A percentile compares a stretch with the other conserved stretches of the same genome.
phyloP scores from a whole-genome alignment of 2,113 vertebrate genomes.

The Heptranchias perlo region DNA sequence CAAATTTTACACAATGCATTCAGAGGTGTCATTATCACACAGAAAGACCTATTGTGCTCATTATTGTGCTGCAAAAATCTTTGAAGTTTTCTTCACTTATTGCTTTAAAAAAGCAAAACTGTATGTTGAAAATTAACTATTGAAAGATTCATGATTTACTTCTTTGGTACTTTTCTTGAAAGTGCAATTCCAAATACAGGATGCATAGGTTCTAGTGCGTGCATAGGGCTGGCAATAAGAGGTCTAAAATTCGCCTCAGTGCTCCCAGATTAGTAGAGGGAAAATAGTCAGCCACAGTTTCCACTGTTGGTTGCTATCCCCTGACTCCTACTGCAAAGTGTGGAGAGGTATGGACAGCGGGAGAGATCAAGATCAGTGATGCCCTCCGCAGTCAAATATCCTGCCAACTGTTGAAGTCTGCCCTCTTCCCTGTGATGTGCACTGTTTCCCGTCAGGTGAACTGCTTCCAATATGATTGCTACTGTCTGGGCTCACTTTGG shows the following conservation, averaged over 20 bases:
- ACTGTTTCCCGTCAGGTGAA: background rate
- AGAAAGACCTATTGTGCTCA: background rate
- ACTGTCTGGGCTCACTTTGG: background rate
- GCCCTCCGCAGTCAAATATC: background rate
- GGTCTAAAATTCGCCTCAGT: background rate
- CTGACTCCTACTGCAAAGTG: background rate
- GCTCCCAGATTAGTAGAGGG: background rate
- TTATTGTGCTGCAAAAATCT: background rate
- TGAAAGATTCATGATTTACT: background rate
- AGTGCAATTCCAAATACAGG: background rate
- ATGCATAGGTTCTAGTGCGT: background rate
- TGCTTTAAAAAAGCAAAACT: background rate
- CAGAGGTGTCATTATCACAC: background rate
- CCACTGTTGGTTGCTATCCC: background rate
- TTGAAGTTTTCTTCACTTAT: background rate
- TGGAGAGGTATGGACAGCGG: background rate
- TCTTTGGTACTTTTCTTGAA: background rate
- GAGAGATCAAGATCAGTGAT: background rate
- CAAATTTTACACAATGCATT: background rate
- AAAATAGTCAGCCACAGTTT: background rate
- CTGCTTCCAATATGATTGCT: background rate
- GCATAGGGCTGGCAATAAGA: background rate
- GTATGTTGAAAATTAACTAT: background rate
- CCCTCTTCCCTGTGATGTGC: background rate
- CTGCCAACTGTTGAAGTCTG: background rate